Evolutionary conservation across 2,797 vertebrate genomes (phyloP).

Genomic region (Acanthornis magna): DNA sequence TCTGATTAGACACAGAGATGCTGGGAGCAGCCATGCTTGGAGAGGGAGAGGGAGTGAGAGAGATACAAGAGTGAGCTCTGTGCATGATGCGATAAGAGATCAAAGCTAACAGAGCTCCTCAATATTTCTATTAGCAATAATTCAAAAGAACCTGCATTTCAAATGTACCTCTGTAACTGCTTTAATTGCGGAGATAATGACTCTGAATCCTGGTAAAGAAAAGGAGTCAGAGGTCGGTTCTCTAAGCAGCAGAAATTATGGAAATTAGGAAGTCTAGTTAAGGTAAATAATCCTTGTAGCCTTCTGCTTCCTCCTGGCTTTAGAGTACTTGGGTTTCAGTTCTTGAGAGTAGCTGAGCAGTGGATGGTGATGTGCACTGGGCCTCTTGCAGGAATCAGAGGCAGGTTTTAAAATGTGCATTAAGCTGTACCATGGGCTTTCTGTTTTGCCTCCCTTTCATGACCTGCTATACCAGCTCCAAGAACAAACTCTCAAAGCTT

Average conservation of each 20-base stretch:
- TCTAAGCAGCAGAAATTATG: slow-evolving; percentile 26
- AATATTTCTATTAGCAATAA: slow-evolving; percentile 29
- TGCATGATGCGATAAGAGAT: slow-evolving; percentile 42
- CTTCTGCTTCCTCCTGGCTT: background rate
- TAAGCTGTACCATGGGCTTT: background rate
- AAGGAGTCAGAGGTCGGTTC: background rate
- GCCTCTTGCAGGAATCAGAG: background rate
- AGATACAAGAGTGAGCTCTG: background rate
- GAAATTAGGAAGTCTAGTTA: slow-evolving; percentile 7
- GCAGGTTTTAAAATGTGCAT: background rate
- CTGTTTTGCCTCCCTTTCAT: background rate
- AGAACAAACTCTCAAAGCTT: background rate
- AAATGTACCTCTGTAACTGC: background rate
- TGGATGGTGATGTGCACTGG: background rate
- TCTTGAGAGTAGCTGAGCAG: background rate
- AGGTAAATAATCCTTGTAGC: background rate
- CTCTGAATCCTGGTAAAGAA: background rate
- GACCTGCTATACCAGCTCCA: background rate
- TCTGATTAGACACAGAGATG: slow-evolving; percentile 64
- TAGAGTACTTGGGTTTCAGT: background rate
- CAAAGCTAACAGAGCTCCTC: slow-evolving; percentile 49
- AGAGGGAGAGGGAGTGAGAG: background rate
- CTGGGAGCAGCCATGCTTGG: background rate
- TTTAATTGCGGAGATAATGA: slow-evolving; percentile 69
- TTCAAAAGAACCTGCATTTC: slow-evolving; percentile 44